Percentiles rank a stretch among this genome's conserved stretches.
Conservation (phyloP, 2,113 vertebrate species). For the Phylloscopus whistleri region DNA sequence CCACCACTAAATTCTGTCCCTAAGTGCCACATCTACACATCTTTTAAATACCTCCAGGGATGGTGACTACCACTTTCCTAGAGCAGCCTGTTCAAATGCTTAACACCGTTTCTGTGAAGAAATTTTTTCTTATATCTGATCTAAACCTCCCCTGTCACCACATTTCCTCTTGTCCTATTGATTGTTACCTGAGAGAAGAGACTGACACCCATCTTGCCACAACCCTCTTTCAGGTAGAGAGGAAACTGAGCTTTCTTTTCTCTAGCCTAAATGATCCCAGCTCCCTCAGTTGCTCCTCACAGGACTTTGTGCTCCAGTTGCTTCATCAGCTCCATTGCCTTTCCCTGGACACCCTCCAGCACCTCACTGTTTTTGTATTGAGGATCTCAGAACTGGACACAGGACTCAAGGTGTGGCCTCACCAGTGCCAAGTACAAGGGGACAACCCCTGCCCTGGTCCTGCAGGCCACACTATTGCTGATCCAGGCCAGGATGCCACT, state of each 20-base stretch:
- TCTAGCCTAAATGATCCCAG: not conserved
- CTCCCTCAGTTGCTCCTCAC: not conserved
- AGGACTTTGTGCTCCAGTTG: not conserved
- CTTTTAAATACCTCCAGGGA: not conserved
- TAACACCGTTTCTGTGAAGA: not conserved
- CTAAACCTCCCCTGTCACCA: not conserved
- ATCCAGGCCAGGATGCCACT: too few species aligned
- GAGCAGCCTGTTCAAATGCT: not conserved
- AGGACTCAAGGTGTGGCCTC: not conserved
- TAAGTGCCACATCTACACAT: not conserved
- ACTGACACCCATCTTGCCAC: not conserved
- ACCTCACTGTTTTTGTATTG: not conserved
- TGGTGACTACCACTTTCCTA: not conserved
- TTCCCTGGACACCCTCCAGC: not conserved
- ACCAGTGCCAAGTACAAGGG: not conserved
- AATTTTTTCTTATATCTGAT: not conserved
- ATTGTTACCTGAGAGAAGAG: not conserved
- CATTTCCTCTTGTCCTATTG: not conserved
- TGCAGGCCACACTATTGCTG: not conserved
- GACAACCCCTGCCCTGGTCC: not conserved
- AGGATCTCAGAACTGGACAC: not conserved
- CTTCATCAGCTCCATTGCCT: not conserved
- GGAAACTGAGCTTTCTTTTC: not conserved
- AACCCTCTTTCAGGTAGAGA: not conserved
- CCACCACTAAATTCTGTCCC: not conserved